Percentiles rank a stretch among this genome's conserved stretches.
Conservation (phyloP, 2,113 vertebrate species). For the Tachycineta bicolor region DNA sequence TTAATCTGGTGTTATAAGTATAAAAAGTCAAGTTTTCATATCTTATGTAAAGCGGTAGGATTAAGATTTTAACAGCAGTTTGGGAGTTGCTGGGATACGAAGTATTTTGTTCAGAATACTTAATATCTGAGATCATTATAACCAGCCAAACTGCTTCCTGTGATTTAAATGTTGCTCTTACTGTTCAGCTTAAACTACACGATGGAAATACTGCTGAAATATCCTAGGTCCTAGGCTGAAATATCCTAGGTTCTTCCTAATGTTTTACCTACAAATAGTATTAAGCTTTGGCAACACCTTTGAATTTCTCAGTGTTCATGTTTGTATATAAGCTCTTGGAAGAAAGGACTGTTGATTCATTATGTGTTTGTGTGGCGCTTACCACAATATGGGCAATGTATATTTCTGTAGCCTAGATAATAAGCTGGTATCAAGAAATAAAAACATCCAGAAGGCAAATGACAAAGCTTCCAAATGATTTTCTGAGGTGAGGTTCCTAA, state of each 20-base stretch:
- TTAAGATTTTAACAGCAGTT: slow-evolving; percentile 48
- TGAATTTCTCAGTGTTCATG: not conserved
- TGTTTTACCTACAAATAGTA: not conserved
- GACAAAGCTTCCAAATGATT: not conserved
- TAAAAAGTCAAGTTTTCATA: slow-evolving; percentile 9
- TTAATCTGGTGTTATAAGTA: not conserved
- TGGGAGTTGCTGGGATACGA: slow-evolving; percentile 28
- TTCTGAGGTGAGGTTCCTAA: not conserved
- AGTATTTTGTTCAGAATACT: slow-evolving; percentile 6
- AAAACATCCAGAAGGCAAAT: not conserved
- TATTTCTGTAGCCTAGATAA: not conserved
- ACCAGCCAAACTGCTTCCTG: slow-evolving; percentile 10
- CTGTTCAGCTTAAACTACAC: not conserved
- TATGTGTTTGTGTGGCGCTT: not conserved
- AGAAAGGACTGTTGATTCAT: not conserved
- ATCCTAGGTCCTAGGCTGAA: not conserved
- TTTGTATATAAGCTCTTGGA: not conserved
- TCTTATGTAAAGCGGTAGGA: not conserved
- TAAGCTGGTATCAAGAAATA: not conserved
- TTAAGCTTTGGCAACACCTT: not conserved
- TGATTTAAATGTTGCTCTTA: not conserved
- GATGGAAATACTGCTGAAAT: not conserved
- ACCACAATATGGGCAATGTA: not conserved
- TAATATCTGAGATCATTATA: slow-evolving; percentile 9
- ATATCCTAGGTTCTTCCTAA: not conserved